Percentiles rank a stretch among this genome's conserved stretches.
Evolutionary conservation across 1,140 invertebrate genomes (phyloP).

Genomic region (Psix sp.): DNA sequence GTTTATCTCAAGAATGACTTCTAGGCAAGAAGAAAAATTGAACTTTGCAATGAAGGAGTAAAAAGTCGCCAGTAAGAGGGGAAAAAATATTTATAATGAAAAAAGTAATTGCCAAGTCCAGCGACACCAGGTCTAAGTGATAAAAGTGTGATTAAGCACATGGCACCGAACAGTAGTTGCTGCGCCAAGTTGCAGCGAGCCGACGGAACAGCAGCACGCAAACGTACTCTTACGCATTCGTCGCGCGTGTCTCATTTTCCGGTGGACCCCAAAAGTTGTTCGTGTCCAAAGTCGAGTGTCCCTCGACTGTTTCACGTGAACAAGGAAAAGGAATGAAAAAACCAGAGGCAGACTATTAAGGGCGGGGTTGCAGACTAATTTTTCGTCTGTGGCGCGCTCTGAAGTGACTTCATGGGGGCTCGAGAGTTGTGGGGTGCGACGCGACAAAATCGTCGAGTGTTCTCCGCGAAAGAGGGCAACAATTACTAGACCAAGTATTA

Average conservation of each 20-base stretch:
- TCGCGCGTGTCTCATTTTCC: background rate
- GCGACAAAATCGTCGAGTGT: constrained; percentile 50
- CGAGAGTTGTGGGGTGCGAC: constrained; percentile 47
- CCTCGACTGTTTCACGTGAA: constrained; percentile 30
- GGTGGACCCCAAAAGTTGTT: constrained; percentile 18
- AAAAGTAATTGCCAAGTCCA: too few species aligned
- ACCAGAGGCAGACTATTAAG: constrained; percentile 40
- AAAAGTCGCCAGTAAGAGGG: too few species aligned
- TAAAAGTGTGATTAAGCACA: too few species aligned
- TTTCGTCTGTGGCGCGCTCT: constrained; percentile 48
- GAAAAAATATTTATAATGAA: too few species aligned
- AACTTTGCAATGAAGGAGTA: too few species aligned
- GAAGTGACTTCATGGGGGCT: constrained; percentile 37
- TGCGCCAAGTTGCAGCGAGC: too few species aligned
- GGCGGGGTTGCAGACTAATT: constrained; percentile 52
- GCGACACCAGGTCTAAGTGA: too few species aligned
- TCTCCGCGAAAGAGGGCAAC: constrained; percentile 46
- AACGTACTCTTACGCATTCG: constrained; percentile 21
- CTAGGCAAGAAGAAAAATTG: too few species aligned
- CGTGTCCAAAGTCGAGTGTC: constrained; percentile 21
- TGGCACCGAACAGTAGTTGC: background rate
- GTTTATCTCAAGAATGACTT: too few species aligned
- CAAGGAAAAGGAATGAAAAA: constrained; percentile 19
- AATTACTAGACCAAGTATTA: constrained; percentile 53
- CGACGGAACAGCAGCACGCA: too few species aligned